phyloP scores from a whole-genome alignment of 2,888 invertebrate species.

The Norana najaformis region DNA sequence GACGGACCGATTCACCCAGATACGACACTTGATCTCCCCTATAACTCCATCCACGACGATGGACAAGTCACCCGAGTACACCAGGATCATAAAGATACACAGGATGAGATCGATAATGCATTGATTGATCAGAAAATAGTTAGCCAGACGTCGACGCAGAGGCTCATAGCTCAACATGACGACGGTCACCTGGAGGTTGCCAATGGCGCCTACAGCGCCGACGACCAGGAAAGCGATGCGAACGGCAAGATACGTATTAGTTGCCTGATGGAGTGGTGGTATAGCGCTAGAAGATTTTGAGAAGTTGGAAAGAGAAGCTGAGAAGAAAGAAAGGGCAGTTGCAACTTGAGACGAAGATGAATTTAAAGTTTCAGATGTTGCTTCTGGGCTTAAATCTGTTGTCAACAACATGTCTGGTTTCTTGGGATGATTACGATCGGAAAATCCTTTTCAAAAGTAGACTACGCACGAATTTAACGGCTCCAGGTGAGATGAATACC shows the following conservation, averaged over 20 bases:
- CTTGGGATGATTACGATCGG: neutral
- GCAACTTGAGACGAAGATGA: neutral
- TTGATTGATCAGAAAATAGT: neutral
- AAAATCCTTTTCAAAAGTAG: neutral
- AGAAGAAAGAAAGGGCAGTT: neutral
- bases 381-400: neutral
- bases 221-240: neutral
- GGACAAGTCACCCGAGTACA: neutral
- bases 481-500: neutral
- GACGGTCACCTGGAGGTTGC: neutral
- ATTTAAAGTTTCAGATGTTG: neutral
- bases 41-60: neutral
- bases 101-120: neutral
- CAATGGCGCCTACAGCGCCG: neutral
- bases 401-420: neutral
- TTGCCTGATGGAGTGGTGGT: neutral
- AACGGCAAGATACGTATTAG: neutral
- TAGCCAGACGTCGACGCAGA: neutral
- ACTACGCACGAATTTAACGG: neutral
- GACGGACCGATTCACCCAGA: constrained; percentile 6
- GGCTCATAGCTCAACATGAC: neutral
- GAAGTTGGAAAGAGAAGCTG: neutral
- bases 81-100: neutral
- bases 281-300: neutral
- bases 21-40: neutral